A percentile compares a stretch with the other conserved stretches of the same genome.
phyloP scores from a whole-genome alignment of 1,140 invertebrate species.

The Apolygus lucorum region DNA sequence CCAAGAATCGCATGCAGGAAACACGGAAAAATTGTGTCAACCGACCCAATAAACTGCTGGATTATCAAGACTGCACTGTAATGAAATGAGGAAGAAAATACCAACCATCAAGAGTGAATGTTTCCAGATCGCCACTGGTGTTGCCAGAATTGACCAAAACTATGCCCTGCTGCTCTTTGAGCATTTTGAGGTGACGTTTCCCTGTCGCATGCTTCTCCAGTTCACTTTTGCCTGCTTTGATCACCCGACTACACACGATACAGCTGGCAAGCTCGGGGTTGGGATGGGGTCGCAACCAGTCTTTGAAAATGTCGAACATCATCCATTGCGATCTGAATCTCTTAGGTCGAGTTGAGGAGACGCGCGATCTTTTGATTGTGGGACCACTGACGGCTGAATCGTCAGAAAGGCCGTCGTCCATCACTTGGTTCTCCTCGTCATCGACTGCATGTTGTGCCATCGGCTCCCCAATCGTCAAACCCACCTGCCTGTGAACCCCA shows the following conservation, averaged over 20 bases:
- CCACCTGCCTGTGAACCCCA: background rate
- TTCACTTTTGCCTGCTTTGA: conserved; percentile 37
- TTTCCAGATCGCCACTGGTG: background rate
- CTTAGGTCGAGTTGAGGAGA: conserved; percentile 18
- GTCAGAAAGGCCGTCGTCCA: background rate
- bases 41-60: no score
- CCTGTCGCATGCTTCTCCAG: conserved; percentile 37
- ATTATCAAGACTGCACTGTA: no score
- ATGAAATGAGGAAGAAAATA: background rate
- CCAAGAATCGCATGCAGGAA: no score
- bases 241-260: conserved; percentile 35
- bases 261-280: conserved; percentile 33
- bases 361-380: background rate
- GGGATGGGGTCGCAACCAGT: conserved; percentile 34
- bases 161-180: conserved; percentile 20
- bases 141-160: background rate
- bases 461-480: background rate
- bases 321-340: conserved; percentile 32
- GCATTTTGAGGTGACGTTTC: conserved; percentile 33
- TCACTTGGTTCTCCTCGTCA: background rate
- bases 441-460: background rate
- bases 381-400: background rate
- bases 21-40: no score
- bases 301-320: conserved; percentile 34
- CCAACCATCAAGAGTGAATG: background rate